Percentiles rank a stretch among this genome's conserved stretches.
Evolutionary conservation across 2,888 invertebrate species (phyloP).

Genomic region (Lasioglossum morio): DNA sequence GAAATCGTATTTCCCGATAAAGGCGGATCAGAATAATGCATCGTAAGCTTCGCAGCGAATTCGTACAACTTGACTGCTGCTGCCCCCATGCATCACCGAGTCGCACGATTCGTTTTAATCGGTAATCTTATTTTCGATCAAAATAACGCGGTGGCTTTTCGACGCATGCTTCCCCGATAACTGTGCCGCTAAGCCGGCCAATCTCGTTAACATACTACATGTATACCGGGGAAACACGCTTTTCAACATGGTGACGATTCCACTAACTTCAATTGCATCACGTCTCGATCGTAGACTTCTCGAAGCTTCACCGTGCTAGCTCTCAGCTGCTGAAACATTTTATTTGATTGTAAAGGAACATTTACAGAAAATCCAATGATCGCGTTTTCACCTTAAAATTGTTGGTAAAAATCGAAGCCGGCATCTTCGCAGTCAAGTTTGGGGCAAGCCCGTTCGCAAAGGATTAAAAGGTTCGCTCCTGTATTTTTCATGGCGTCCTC

Average conservation of each 20-base stretch:
- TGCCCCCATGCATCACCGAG: not conserved
- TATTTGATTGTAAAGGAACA: not conserved
- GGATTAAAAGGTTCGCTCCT: not conserved
- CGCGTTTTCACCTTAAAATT: not conserved
- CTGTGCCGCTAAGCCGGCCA: slow-evolving; percentile 23
- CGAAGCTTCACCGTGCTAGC: not conserved
- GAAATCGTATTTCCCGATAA: slow-evolving; percentile 9
- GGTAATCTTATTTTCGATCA: slow-evolving; percentile 33
- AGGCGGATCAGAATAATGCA: slow-evolving; percentile 8
- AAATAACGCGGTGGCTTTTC: slow-evolving; percentile 43
- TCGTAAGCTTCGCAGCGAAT: slow-evolving; percentile 6
- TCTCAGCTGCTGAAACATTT: not conserved
- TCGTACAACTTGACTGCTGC: not conserved
- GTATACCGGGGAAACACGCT: not conserved
- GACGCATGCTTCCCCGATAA: slow-evolving; percentile 32
- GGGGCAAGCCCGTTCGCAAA: not conserved
- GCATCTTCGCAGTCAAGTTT: not conserved
- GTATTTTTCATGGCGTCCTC: not conserved
- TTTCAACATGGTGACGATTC: not conserved
- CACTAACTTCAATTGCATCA: not conserved
- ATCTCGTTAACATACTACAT: slow-evolving; percentile 36
- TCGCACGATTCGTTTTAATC: not conserved
- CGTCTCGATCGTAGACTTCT: not conserved
- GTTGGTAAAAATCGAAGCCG: not conserved
- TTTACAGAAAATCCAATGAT: not conserved